Evolutionary conservation across 2,888 invertebrate genomes (phyloP).

Genomic region (Myopa tessellatipennis): DNA sequence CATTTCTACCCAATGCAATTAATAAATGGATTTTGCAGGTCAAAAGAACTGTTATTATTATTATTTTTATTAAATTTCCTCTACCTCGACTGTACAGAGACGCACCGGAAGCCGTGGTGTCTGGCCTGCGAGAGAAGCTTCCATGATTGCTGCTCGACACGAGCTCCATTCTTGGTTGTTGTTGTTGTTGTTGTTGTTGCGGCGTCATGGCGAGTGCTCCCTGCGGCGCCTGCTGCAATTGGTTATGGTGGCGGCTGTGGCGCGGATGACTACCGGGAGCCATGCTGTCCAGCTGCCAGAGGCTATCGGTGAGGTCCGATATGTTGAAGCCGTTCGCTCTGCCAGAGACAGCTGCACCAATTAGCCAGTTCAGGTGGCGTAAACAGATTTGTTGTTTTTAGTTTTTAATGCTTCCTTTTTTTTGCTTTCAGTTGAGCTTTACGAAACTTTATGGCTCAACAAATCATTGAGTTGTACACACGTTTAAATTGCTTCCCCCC

Average conservation of each 20-base stretch:
- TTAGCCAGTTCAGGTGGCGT: conserved; percentile 1
- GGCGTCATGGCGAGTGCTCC: conserved; percentile 43
- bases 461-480: conserved; percentile 19
- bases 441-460: background rate
- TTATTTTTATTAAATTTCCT: conserved; percentile 42
- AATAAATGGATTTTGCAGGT: background rate
- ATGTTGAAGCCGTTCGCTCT: conserved; percentile 54
- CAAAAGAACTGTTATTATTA: background rate
- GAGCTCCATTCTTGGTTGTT: conserved; percentile 48
- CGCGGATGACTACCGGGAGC: conserved; percentile 44
- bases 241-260: conserved; percentile 49
- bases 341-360: conserved; percentile 24
- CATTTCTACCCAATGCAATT: background rate
- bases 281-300: conserved; percentile 57
- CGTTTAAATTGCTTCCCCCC: background rate
- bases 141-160: conserved; percentile 55
- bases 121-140: conserved; percentile 62
- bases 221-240: conserved; percentile 47
- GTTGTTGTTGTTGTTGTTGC: conserved; percentile 44
- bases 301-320: conserved; percentile 64
- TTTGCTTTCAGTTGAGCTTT: background rate
- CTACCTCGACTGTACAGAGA: conserved; percentile 67
- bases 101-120: conserved; percentile 65
- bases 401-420: background rate
- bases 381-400: background rate